Percentiles rank a stretch among this genome's conserved stretches.
These are phyloP conservation scores for Episyrphus balteatus DNA, from an alignment of 1,140 invertebrate species.

Conservation along the genomic window DNA sequence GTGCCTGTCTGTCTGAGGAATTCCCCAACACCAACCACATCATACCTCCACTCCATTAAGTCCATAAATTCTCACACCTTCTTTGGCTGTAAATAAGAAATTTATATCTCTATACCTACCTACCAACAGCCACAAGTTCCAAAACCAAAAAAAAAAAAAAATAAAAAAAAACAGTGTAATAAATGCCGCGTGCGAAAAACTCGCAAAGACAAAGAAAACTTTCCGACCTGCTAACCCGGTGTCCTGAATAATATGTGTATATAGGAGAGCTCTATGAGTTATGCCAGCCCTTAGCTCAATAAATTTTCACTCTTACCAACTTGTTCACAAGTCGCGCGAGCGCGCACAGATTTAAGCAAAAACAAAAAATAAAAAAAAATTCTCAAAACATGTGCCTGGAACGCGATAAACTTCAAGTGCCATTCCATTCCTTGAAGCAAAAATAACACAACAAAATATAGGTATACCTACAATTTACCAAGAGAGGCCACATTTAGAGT, in stretches of 20 bases:
- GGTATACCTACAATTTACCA: too few species aligned
- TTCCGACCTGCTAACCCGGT: not conserved
- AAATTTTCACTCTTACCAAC: not conserved
- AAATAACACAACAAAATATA: not conserved
- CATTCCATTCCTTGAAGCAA: not conserved
- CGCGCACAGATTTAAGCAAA: not conserved
- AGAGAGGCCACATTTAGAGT: not conserved
- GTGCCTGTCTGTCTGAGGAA: too few species aligned
- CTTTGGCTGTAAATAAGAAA: too few species aligned
- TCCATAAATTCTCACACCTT: too few species aligned
- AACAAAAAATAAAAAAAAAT: not conserved
- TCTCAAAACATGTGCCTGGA: not conserved
- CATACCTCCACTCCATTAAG: too few species aligned
- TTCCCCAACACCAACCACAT: too few species aligned
- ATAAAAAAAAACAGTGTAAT: too few species aligned
- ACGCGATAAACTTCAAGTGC: not conserved
- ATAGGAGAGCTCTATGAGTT: not conserved
- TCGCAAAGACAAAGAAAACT: not conserved
- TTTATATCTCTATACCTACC: too few species aligned
- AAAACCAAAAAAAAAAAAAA: too few species aligned
- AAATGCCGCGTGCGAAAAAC: too few species aligned
- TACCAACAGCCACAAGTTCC: too few species aligned
- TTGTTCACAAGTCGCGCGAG: not conserved
- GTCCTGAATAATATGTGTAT: not conserved
- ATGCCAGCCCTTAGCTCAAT: not conserved